A percentile compares a stretch with the other conserved stretches of the same genome.
Conservation (phyloP, 1,140 invertebrate species). For the Pectinophora gossypiella region DNA sequence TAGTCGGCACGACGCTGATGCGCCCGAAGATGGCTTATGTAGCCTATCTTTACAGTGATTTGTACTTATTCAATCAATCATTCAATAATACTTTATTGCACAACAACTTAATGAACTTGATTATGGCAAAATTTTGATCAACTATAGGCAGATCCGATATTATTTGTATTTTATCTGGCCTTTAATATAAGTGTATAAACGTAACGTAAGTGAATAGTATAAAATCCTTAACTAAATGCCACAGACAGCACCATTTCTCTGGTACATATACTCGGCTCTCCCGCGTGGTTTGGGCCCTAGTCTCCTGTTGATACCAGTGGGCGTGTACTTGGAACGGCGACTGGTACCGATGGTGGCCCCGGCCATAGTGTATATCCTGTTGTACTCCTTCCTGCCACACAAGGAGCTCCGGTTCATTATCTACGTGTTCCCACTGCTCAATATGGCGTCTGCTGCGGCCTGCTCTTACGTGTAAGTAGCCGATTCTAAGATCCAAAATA, state of each 20-base stretch:
- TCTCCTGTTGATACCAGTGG: conserved; percentile 88
- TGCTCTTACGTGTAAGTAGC: conserved; percentile 91
- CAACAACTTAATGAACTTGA: too few relatives aligned
- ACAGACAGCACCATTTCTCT: conserved; percentile 95
- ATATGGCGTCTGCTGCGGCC: conserved; percentile 90
- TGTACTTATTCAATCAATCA: too few relatives aligned
- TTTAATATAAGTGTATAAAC: too few relatives aligned
- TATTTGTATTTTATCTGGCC: too few relatives aligned
- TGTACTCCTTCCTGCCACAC: conserved; percentile 97
- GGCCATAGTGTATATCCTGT: conserved; percentile 87
- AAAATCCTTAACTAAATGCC: conserved; percentile 47
- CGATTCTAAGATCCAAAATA: too few relatives aligned
- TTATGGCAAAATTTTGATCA: too few relatives aligned
- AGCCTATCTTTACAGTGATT: too few relatives aligned
- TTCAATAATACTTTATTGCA: too few relatives aligned
- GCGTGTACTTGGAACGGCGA: conserved; percentile 84
- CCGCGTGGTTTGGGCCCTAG: conserved; percentile 92
- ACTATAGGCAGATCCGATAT: too few relatives aligned
- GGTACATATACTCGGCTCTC: conserved; percentile 99
- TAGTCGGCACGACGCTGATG: too few relatives aligned
- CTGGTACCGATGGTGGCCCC: conserved; percentile 83
- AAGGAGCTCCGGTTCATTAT: conserved; percentile 99
- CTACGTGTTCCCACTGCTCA: conserved; percentile 96
- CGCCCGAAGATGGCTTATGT: too few relatives aligned
- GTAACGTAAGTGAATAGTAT: too few relatives aligned